Evolutionary conservation across 2,797 vertebrate species (phyloP).

Genomic region (Eulemur rubriventer): DNA sequence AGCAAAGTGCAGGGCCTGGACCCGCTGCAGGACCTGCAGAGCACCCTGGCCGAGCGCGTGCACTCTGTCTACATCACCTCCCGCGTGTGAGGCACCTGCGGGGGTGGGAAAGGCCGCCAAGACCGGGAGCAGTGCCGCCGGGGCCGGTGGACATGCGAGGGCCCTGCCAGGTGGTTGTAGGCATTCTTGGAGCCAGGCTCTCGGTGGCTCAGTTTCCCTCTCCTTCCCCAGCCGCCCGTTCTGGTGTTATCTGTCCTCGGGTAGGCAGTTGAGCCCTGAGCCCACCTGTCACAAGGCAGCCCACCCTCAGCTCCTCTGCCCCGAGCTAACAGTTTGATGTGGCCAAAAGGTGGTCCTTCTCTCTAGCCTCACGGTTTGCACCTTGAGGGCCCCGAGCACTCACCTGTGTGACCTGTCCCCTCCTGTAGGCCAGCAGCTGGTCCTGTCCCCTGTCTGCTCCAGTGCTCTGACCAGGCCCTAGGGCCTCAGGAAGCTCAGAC

Average conservation of each 20-base stretch:
- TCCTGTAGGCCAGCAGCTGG: not conserved
- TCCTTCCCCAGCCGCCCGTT: not conserved
- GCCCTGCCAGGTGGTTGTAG: not conserved
- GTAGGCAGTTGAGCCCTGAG: not conserved
- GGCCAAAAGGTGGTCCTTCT: not conserved
- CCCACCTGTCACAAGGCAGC: not conserved
- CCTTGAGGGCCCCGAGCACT: not conserved
- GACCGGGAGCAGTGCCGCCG: not conserved
- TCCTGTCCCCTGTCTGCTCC: not conserved
- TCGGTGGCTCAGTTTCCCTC: not conserved
- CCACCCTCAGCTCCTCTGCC: not conserved
- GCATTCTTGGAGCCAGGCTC: not conserved
- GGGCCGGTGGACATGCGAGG: accelerated
- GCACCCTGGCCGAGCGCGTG: constrained; percentile 90
- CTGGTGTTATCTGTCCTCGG: not conserved
- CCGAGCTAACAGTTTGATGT: not conserved
- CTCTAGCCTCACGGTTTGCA: not conserved
- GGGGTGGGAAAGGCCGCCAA: not conserved
- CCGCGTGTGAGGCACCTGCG: constrained; percentile 88
- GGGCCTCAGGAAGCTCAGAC: not conserved
- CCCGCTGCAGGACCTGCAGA: constrained; percentile 92
- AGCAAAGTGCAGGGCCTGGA: constrained; percentile 92
- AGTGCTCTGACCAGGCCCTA: not conserved
- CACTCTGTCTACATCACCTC: constrained; percentile 94
- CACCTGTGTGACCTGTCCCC: not conserved